Base-by-base conservation (phyloP, 2,113 vertebrate genomes). In the Forbesichthys papilliferus region DNA sequence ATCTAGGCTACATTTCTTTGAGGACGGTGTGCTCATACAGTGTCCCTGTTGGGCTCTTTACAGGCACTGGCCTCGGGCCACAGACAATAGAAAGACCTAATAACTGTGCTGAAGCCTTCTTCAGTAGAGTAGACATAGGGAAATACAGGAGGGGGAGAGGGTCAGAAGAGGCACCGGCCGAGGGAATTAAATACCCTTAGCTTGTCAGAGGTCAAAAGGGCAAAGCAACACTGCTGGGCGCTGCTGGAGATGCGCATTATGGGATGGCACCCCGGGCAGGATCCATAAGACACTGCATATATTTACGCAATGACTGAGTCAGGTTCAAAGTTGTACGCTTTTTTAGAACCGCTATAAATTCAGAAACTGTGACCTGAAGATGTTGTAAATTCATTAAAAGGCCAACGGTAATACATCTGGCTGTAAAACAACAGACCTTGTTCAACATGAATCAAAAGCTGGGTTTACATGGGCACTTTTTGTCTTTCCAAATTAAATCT, bases 101-200 rank as follows among this genome's bases (percentile, higher is more conserved):
- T 82, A 73, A 79, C 72, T 84, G 27, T 27, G 81, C 81, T 89
- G 84, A 88, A 81, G 83, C 80, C 80, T 83, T 74, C 72, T 78
- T 48, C 5, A 70, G 80, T 57, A 66, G 71, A 67, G 48, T 63
- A 65, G 20, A 33, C 20, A 64, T 8, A 73, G 61, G 8, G 61
- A 49, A 16, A 51, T 16, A 64, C 7, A 61, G 27, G 62, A 13
- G 27, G 33, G 53, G 55, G 62, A 27, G 3, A 3, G 51, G 52
- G 53, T 34, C 49, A 66, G 64, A 53, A 53, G 7, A 42, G 51
- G 42, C 4, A n/a, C 18, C 42, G 56, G 9, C 9, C 36, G 34
- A 60, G 48, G 65, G 58, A 67, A 76, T 74, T 67, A 81, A 79
- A 80, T 51, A 59, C 63, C 48, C 48, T 61, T n/a, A 61, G 66